A percentile compares a stretch with the other conserved stretches of the same genome.
phyloP scores from a whole-genome alignment of 1,140 invertebrate genomes.

The Apis florea region DNA sequence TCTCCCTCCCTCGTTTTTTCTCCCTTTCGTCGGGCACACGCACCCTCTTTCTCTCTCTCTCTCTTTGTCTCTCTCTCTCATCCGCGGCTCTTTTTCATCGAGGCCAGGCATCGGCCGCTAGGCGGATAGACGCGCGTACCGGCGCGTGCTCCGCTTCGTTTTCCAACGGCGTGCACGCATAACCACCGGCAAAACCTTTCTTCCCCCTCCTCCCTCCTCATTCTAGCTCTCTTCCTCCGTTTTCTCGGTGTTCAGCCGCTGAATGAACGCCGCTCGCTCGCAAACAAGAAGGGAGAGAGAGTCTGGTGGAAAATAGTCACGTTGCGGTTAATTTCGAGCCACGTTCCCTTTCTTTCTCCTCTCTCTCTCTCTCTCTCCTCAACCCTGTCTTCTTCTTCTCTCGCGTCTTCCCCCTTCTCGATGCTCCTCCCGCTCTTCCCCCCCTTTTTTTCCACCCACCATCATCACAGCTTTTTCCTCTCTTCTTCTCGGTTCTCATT shows the following conservation, averaged over 20 bases:
- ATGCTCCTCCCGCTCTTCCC: background rate
- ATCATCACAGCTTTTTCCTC: constrained; percentile 11
- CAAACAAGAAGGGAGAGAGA: background rate
- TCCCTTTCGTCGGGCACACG: constrained; percentile 1
- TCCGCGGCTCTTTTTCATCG: constrained; percentile 11
- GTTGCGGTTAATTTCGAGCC: constrained; percentile 67
- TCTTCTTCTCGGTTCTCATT: constrained; percentile 35
- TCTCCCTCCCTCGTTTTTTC: background rate
- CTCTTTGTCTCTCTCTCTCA: background rate
- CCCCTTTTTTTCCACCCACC: constrained; percentile 31
- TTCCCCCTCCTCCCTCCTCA: no score
- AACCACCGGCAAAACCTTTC: constrained; percentile 10
- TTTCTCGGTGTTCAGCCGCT: constrained; percentile 31
- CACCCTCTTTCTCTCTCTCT: background rate
- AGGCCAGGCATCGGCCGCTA: background rate
- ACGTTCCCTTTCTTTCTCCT: constrained; percentile 15
- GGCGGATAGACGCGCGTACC: constrained; percentile 18
- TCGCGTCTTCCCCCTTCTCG: background rate
- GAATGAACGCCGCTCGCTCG: constrained; percentile 23
- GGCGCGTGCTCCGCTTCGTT: constrained; percentile 49
- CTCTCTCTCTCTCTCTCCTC: background rate
- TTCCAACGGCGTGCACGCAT: constrained; percentile 47
- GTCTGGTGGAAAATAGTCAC: constrained; percentile 61
- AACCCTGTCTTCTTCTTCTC: background rate
- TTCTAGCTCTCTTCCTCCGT: constrained; percentile 20